Base-by-base conservation (phyloP, 2,113 vertebrate genomes). In the Danionella cerebrum region DNA sequence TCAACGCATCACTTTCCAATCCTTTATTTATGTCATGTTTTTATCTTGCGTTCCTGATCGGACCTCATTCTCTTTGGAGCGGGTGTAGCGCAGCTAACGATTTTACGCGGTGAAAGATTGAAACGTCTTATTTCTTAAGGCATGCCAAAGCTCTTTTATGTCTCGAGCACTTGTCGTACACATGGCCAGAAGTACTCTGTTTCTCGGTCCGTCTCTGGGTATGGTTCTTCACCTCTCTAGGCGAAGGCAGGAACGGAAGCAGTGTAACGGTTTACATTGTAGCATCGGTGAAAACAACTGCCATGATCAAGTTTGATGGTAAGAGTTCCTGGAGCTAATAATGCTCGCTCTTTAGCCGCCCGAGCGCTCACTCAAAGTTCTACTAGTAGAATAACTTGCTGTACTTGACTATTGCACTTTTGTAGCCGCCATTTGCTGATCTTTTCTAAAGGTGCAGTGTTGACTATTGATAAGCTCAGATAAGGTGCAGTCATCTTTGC, bases 401-500 rank as follows among this genome's bases (percentile, higher is more conserved):
- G 75, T 81, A 76, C 78, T 78, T 72, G 70, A 81, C 78, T 78
- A 78, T 81, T 83, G 83, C 81, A 84, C 81, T 77, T 77, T 84
- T 80, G 78, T 78, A 83, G 80, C 73, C 73, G 77, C 73, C 78
- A 70, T 71, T 68, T 54, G 53, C 53, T 84, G 84, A 85, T 83
- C 11, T 51, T 14, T 47, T 29, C 2, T 64, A 44, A 74, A 75
- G 75, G 76, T 81, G 80, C 79, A 72, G 76, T 82, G 84, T 84
- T n/a, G n/a, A n/a, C n/a, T n/a, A n/a, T n/a, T n/a, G n/a, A n/a
- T n/a, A n/a, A n/a, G n/a, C n/a, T n/a, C n/a, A n/a, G n/a, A n/a
- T n/a, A n/a, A n/a, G n/a, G n/a, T n/a, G n/a, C n/a, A n/a, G n/a
- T n/a, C n/a, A n/a, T n/a, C n/a, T n/a, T n/a, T n/a, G n/a, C n/a